Base-by-base conservation (phyloP, 2,797 vertebrate species). In the Uromys caudimaculatus region DNA sequence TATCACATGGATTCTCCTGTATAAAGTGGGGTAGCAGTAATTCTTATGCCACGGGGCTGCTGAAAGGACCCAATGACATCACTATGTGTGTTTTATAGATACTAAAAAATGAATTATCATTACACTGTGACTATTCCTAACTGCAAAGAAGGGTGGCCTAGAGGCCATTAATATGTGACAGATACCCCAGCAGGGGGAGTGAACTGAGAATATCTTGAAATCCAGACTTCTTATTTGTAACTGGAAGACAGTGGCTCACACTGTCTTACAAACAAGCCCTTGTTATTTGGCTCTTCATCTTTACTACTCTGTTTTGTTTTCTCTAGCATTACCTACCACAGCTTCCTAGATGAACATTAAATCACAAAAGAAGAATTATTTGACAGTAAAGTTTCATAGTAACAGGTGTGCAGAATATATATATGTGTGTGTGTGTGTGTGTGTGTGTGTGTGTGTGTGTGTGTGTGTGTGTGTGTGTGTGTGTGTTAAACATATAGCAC, bases 341-440 rank as follows among this genome's bases (percentile, higher is more conserved):
- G n/a, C 32, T 86, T 83, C 21, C 47, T 38, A 76, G 32, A 89
- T 32, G 50, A 91, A 91, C 64, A 71, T 56, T 73, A 93, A 82
- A 44, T 56, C 77, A 85, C n/a, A 58, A 58, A 19, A 44, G 41
- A 56, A 77, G n/a, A 88, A 81, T 41, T 24, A 17, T 12, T 78
- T 67, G 23, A 47, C 27, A 32, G 23, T 52, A 29, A 69, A 27
- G 29, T 29, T 78, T 62, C 38, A 27, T 0, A 56, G 56, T 56
- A 21, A 35, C 23, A 58, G 50, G 44, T 17, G 0, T 27, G 54
- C 3, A 12, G 47, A 64, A 1, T 35, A 0, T 10, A 1, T 44
- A 44, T 44, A 44, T n/a, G n/a, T n/a, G n/a, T n/a, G n/a, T n/a
- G n/a, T n/a, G n/a, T n/a, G n/a, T n/a, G n/a, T n/a, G n/a, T n/a